A percentile compares a stretch with the other conserved stretches of the same genome.
Evolutionary conservation across 2,113 vertebrate genomes (phyloP).

Genomic region (Myrmecobius fasciatus): DNA sequence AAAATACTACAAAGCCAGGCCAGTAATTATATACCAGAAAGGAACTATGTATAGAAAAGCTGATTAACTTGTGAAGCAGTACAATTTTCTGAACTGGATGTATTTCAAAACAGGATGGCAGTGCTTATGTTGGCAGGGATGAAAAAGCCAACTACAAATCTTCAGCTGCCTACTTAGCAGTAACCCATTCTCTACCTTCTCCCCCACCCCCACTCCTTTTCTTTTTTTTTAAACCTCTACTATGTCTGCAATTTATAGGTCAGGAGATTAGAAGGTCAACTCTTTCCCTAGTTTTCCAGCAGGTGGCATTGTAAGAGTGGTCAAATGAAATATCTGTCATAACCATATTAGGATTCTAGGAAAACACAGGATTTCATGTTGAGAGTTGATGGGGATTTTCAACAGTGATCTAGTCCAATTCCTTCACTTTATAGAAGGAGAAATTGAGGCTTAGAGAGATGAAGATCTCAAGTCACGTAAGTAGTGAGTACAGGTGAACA

Average conservation of each 20-base stretch:
- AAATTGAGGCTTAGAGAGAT: background rate
- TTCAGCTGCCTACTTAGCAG: constrained; percentile 18
- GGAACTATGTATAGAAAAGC: constrained; percentile 71
- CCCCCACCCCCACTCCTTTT: too few relatives aligned
- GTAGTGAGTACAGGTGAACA: background rate
- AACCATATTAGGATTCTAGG: background rate
- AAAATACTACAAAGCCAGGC: constrained; percentile 74
- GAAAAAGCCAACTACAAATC: constrained; percentile 31
- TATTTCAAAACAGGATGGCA: background rate
- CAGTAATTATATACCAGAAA: constrained; percentile 72
- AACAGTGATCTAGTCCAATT: background rate
- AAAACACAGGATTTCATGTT: background rate
- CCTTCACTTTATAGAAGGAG: background rate
- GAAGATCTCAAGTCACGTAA: background rate
- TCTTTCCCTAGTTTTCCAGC: constrained; percentile 32
- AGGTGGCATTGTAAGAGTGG: constrained; percentile 54
- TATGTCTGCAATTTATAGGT: background rate
- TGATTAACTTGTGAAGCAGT: constrained; percentile 61
- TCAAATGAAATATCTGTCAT: background rate
- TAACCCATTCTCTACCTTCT: background rate
- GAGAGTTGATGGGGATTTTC: background rate
- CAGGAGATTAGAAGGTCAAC: background rate
- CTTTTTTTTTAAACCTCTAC: background rate
- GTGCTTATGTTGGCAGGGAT: background rate
- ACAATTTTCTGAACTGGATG: constrained; percentile 39